phyloP scores from a whole-genome alignment of 2,797 vertebrate species.

The Pipistrellus kuhlii region DNA sequence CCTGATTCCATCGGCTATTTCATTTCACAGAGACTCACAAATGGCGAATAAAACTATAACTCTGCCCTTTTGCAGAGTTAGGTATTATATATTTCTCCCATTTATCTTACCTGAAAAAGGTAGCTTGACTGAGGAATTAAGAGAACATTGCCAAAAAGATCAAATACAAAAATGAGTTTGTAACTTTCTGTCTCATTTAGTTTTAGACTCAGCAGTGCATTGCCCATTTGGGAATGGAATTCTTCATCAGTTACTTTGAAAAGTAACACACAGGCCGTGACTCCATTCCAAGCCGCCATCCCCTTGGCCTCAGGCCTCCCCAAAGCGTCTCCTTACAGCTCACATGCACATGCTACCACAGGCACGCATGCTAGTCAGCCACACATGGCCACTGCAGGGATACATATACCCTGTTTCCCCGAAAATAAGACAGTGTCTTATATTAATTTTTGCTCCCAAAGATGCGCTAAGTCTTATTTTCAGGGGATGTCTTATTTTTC shows the following conservation, averaged over 20 bases:
- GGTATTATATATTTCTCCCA: not conserved
- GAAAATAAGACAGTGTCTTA: too few relatives aligned
- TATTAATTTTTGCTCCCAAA: too few relatives aligned
- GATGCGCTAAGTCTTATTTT: too few relatives aligned
- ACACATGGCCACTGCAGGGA: not conserved
- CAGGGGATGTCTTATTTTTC: too few relatives aligned
- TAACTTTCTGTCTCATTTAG: constrained; percentile 30
- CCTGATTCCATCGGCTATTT: not conserved
- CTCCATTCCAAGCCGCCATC: not conserved
- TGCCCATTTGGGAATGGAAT: constrained; percentile 44
- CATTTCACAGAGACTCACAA: constrained; percentile 53
- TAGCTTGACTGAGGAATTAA: constrained; percentile 20
- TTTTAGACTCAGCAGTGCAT: constrained; percentile 19
- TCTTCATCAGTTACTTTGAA: not conserved
- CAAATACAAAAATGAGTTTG: constrained; percentile 7
- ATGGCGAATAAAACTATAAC: constrained; percentile 1
- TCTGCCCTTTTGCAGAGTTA: constrained; percentile 21
- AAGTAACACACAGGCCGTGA: not conserved
- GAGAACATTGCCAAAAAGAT: not conserved
- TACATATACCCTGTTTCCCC: not conserved
- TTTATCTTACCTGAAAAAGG: not conserved
- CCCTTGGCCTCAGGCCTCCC: not conserved
- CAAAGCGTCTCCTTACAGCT: not conserved
- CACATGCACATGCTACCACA: not conserved
- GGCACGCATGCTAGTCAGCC: not conserved